Base-by-base conservation (phyloP, 2,888 invertebrate genomes). In the Dysmachus trigonus region DNA sequence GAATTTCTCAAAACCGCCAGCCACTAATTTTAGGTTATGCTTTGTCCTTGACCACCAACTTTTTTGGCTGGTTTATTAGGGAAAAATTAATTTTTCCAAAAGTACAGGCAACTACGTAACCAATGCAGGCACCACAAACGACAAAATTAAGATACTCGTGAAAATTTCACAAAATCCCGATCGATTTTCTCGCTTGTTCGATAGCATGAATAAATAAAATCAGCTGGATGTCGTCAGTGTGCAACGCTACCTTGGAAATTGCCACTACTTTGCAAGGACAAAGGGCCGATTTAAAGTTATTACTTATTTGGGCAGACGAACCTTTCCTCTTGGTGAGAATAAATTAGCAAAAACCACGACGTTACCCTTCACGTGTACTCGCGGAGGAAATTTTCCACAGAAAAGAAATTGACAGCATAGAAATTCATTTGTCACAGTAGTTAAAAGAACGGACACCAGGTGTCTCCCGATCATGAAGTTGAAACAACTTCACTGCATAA, bases 311-410 rank as follows among this genome's bases (percentile, higher is more conserved):
- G 27, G 22, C n/a, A 27, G 18, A 82, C 81, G 4, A 53, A 82
- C 81, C 81, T 77, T 41, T 82, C 30, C 18, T 31, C 27, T 62
- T 35, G 31, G 31, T 18, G 38, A 35, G 30, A 82, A 62, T 82
- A 82, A 82, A 62, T 82, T 83, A 85, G 83, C 71, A 85, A 87
- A 41, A 85, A 83, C 74, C 87, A 77, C 87, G 77, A 85, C 74
- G 74, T 82, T 51, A 76, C 74, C 82, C 47, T 85, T 85, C 85
- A 87, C 87, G 77, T 85, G 87, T 87, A 85, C 85, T 77, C 76
- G 83, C 85, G 72, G 77, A 77, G 47, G 47, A 85, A 82, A 62
- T 82, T 87, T 87, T 83, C 71, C 85, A 85, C 82, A 83, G 87
- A 76, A 83, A 85, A 85, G 72, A 77, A 62, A 27, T 22, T 62